Conservation (phyloP, 2,888 invertebrate species). For the Bhutanitis thaidina region DNA sequence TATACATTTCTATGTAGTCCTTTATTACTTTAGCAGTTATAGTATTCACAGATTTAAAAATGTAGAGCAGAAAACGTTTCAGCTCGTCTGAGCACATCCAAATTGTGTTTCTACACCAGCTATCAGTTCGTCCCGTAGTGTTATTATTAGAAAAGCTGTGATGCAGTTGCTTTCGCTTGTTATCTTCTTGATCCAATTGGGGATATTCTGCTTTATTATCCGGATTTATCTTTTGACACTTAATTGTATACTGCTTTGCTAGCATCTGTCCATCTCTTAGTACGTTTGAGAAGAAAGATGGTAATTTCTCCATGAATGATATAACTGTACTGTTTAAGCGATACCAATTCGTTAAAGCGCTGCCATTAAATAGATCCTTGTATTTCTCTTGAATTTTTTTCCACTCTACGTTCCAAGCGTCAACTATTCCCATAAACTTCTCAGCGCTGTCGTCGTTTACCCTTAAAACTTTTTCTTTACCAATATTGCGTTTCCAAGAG, state of each 20-base stretch:
- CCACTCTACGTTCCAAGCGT: slow-evolving; percentile 9
- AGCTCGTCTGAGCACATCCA: slow-evolving; percentile 48
- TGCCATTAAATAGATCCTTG: slow-evolving; percentile 1
- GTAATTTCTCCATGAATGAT: slow-evolving; percentile 16
- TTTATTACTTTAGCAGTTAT: slow-evolving; percentile 41
- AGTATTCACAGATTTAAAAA: slow-evolving; percentile 45
- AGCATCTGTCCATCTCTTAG: slow-evolving; percentile 9
- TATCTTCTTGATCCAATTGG: neutral
- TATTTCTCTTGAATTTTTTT: slow-evolving; percentile 13
- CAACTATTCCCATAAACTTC: neutral
- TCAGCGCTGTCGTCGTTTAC: neutral
- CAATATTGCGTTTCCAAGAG: slow-evolving; percentile 29
- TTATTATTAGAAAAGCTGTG: neutral
- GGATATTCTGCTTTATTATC: neutral
- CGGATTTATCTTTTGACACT: neutral
- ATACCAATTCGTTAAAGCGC: neutral
- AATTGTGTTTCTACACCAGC: slow-evolving; percentile 11
- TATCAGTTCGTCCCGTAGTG: slow-evolving; percentile 16
- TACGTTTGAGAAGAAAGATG: slow-evolving; percentile 12
- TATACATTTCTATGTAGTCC: slow-evolving; percentile 57
- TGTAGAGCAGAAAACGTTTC: slow-evolving; percentile 37
- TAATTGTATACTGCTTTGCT: slow-evolving; percentile 6
- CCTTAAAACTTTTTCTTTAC: neutral
- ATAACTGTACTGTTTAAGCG: neutral
- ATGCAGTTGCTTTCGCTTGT: neutral